A percentile compares a stretch with the other conserved stretches of the same genome.
Conservation (phyloP, 2,113 vertebrate species). For the Onychostruthus taczanowskii region DNA sequence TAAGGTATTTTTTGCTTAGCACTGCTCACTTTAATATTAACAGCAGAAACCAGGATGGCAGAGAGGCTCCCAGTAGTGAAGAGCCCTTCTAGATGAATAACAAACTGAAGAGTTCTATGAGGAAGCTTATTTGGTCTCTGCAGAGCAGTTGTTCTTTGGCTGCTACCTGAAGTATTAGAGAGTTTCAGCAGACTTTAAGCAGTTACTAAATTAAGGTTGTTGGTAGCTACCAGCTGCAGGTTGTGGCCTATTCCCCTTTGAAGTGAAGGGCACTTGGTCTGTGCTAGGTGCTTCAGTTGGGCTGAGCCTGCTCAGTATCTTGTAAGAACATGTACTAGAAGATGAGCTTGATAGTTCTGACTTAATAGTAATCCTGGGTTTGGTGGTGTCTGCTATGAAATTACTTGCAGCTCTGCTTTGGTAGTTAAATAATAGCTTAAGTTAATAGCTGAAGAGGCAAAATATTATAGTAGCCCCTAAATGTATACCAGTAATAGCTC, state of each 20-base stretch:
- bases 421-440: neutral
- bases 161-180: neutral
- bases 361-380: neutral
- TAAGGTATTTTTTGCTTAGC: neutral
- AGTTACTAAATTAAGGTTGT: neutral
- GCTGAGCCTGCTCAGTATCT: neutral
- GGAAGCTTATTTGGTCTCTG: neutral
- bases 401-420: neutral
- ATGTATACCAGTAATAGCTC: neutral
- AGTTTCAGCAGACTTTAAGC: neutral
- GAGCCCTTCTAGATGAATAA: neutral
- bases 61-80: neutral
- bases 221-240: neutral
- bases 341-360: neutral
- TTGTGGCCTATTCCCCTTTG: neutral
- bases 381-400: neutral
- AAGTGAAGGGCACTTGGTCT: neutral
- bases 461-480: neutral
- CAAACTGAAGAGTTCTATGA: neutral
- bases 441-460: neutral
- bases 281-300: neutral
- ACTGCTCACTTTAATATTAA: neutral
- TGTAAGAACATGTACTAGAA: neutral
- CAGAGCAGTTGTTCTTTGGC: neutral
- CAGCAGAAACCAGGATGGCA: neutral